Percentiles rank a stretch among this genome's conserved stretches.
These are phyloP conservation scores for Aurelia sp. DNA, from an alignment of 30 jellyfish, hydroid and myxozoan genomes.

Conservation along the genomic window DNA sequence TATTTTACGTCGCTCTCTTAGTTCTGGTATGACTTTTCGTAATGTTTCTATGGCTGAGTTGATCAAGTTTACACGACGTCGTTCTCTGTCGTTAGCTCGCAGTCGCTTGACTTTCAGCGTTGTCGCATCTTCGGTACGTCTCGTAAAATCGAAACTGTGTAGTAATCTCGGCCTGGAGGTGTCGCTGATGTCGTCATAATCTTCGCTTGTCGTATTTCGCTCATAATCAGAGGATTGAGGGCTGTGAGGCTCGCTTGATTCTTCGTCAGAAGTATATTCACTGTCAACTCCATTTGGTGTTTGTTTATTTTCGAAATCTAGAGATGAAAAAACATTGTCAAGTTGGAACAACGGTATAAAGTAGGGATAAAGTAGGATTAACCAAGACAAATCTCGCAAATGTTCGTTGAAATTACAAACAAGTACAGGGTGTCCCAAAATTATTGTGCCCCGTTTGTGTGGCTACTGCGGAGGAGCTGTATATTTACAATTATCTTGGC, in stretches of 20 bases:
- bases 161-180: not conserved
- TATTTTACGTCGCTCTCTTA: constrained; percentile 80
- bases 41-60: constrained; percentile 91
- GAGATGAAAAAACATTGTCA: too few species aligned
- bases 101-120: constrained; percentile 71
- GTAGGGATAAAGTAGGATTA: too few species aligned
- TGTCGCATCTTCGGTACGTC: constrained; percentile 44
- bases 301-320: constrained; percentile 1
- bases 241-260: constrained; percentile 4
- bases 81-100: constrained; percentile 94
- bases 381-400: too few species aligned
- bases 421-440: too few species aligned
- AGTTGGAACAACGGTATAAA: too few species aligned
- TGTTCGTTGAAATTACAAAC: too few species aligned
- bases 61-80: constrained; percentile 94
- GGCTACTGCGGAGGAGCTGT: too few species aligned
- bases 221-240: constrained; percentile 1
- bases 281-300: too few species aligned
- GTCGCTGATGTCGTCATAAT: not conserved
- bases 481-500: too few species aligned
- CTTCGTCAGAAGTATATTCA: too few species aligned
- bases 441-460: too few species aligned
- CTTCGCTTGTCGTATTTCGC: constrained; percentile 1
- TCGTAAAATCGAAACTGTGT: constrained; percentile 13
- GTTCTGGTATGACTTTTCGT: constrained; percentile 81